Evolutionary conservation across 2,797 vertebrate species (phyloP), one percentile per base, ranked within the genome.

Genomic region (Rhabdophis nuchalis): DNA sequence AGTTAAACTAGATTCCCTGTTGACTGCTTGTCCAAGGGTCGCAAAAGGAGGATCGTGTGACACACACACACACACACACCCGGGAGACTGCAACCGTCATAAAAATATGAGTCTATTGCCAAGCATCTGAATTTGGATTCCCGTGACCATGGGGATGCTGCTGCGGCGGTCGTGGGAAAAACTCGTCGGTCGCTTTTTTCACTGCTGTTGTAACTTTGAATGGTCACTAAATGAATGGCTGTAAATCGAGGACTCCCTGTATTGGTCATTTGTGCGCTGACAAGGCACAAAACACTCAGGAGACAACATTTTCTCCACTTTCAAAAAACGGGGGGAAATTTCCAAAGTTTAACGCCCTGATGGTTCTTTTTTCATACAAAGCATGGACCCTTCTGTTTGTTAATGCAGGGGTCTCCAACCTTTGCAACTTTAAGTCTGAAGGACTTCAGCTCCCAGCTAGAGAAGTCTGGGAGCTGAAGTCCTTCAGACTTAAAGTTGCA

Each of bases 341-440:
- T 90, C 94, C 94, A 94, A 0, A 72, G 72, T 94, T 93, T 86
- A 89, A 93, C 95, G 85, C 82, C 61, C 88, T 85, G 94, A 93
- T 91, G 93, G 18, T 93, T 88, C 92, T 94, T 93, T 94, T 94
- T 93, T 36, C 0, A 82, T 95, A 95, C 94, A 94, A 93, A 96
- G 93, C 93, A 0, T 86, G 90, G 90, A 94, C 61, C 93, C 90
- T 89, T 58, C 88, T 0, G 54, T 94, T 94, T 94, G 94, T 94
- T 29, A n/a, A 85, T 92, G 57, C 94, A 94, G n/a, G n/a, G n/a
- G n/a, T n/a, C n/a, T n/a, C n/a, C n/a, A n/a, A n/a, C n/a, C n/a
- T n/a, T n/a, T n/a, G n/a, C n/a, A n/a, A n/a, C n/a, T n/a, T n/a
- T n/a, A n/a, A n/a, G n/a, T n/a, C n/a, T n/a, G n/a, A n/a, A n/a